Percentiles rank a stretch among this genome's conserved stretches.
phyloP scores from a whole-genome alignment of 2,797 vertebrate genomes.

The Gymnopithys bicolor region DNA sequence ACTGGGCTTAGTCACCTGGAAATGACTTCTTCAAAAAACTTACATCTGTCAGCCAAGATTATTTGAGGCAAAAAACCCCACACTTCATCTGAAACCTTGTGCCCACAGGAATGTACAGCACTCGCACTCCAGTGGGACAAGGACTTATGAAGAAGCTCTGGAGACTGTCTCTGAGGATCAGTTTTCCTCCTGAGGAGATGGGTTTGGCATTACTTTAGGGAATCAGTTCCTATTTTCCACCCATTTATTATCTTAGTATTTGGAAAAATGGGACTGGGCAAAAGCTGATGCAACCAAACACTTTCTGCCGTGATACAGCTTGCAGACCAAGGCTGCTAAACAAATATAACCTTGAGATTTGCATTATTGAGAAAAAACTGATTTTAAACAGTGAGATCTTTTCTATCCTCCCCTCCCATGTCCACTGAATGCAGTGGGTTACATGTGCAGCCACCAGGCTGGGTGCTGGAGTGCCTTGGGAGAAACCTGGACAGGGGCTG shows the following conservation, averaged over 20 bases:
- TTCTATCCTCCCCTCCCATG: neutral
- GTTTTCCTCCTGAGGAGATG: neutral
- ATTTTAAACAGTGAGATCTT: neutral
- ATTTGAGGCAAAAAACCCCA: neutral
- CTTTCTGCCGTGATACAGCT: neutral
- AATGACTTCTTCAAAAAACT: constrained; percentile 31
- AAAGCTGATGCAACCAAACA: neutral
- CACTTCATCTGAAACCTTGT: neutral
- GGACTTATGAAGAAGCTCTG: neutral
- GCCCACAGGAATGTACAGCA: fast-evolving
- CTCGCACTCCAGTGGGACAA: neutral
- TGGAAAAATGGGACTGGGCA: neutral
- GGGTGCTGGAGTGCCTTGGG: neutral
- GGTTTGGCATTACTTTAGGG: neutral
- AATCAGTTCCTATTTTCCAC: neutral
- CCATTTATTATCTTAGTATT: neutral
- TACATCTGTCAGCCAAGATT: neutral
- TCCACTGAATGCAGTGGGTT: neutral
- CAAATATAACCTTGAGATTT: neutral
- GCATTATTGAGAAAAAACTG: neutral
- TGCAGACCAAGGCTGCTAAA: neutral
- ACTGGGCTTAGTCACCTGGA: constrained; percentile 43
- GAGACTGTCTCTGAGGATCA: neutral
- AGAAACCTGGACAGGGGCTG: neutral
- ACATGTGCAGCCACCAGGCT: neutral